A percentile compares a stretch with the other conserved stretches of the same genome.
These are phyloP conservation scores for Apeltes quadracus DNA, from an alignment of 2,113 vertebrate species.

Conservation along the genomic window DNA sequence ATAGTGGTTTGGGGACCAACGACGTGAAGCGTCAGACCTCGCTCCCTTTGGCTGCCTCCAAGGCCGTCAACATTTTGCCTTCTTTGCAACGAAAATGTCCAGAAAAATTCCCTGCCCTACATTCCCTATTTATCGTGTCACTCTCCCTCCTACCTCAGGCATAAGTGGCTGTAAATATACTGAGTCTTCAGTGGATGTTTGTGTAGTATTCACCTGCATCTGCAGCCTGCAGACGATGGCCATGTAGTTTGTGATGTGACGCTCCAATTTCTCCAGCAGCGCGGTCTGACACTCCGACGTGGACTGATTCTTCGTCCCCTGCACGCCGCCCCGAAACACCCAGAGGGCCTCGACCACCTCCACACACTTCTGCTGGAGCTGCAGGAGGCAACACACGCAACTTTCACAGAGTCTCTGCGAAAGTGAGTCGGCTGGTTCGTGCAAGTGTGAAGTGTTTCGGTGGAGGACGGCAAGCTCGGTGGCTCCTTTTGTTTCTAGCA, in stretches of 20 bases:
- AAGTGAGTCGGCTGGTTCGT: neutral
- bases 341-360: slow-evolving; percentile 47
- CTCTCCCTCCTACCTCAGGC: neutral
- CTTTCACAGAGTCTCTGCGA: neutral
- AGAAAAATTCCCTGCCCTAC: neutral
- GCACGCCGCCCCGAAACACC: slow-evolving; percentile 10
- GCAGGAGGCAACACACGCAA: slow-evolving; percentile 4
- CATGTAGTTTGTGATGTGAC: slow-evolving; percentile 20
- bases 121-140: neutral
- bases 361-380: slow-evolving; percentile 62
- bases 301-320: neutral
- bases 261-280: slow-evolving; percentile 16
- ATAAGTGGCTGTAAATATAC: neutral
- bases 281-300: slow-evolving; percentile 16
- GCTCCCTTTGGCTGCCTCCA: neutral
- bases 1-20: neutral
- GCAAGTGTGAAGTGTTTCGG: neutral
- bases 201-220: slow-evolving; percentile 32
- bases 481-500: too few relatives aligned
- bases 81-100: neutral
- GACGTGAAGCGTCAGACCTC: too few relatives aligned
- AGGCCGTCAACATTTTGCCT: neutral
- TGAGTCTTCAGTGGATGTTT: neutral
- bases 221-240: slow-evolving; percentile 27
- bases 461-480: too few relatives aligned